Evolutionary conservation across 2,888 invertebrate genomes (phyloP), one percentile per base, ranked within the genome.

Genomic region (Synergus umbraculus): DNA sequence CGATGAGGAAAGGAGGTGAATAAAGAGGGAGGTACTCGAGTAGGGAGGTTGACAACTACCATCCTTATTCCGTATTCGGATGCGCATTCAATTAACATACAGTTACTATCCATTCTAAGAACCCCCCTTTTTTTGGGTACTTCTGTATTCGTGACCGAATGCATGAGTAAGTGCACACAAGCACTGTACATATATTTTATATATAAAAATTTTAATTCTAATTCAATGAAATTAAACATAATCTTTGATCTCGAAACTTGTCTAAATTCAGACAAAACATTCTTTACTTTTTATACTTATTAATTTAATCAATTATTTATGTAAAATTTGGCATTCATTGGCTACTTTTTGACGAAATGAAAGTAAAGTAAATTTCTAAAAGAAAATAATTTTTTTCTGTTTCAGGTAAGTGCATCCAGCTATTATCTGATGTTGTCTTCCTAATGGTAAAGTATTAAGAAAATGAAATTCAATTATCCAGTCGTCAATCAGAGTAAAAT

Each of bases 61-160:
- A 87, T 89, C 86, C 88, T 90, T 89, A 90, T 90, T 90, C 88
- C 90, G 89, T 89, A 90, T 90, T 89, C 90, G 89, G 89, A 87
- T 86, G 88, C 86, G 88, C 88, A 88, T 90, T 89, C 88, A 88
- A 90, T 91, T 91, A 91, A 90, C 89, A 90, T 91, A 90, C 89
- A 90, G 90, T 90, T 88, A 87, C 88, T 86, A 89, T 87, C 86
- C 88, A 88, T 89, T 85, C 88, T 83, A 83, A 9, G 18, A 18
- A 18, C 18, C 84, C 86, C 84, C 78, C 86, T 87, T 87, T 86
- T 86, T 87, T 79, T 79, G 79, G 76, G 73, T 67, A 73, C 73
- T 78, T 73, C 49, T 18, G 69, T 64, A 79, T 85, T 78, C 80
- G 81, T 65, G 43, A 41, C 79, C 66, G 67, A 67, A 73, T 63